These are phyloP conservation scores for Diplodus puntazzo DNA, from an alignment of 2,797 vertebrate species.

Conservation along the genomic window DNA sequence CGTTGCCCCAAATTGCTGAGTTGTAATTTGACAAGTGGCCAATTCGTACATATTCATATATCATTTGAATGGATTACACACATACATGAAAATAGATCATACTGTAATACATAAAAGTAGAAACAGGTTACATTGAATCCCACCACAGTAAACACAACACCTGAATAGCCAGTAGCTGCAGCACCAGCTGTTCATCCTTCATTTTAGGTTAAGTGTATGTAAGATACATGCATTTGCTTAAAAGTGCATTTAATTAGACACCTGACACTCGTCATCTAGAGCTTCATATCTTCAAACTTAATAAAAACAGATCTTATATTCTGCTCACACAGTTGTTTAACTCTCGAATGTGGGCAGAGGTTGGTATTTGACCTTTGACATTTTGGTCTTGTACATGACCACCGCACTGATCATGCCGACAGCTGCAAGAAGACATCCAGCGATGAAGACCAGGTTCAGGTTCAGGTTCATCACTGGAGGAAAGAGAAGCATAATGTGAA, in stretches of 20 bases:
- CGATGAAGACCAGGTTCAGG: constrained; percentile 73
- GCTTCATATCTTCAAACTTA: too few species aligned
- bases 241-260: too few species aligned
- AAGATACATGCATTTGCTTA: too few species aligned
- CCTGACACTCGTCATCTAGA: too few species aligned
- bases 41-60: too few species aligned
- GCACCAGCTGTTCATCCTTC: not conserved
- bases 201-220: not conserved
- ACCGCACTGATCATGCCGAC: constrained; percentile 66
- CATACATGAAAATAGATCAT: not conserved
- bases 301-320: too few species aligned
- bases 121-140: not conserved
- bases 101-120: not conserved
- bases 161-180: not conserved
- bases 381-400: constrained; percentile 61
- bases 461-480: constrained; percentile 64
- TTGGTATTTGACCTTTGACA: constrained; percentile 64
- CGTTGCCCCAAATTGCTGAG: too few species aligned
- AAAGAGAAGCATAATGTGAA: constrained; percentile 2
- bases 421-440: constrained; percentile 68
- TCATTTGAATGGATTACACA: too few species aligned
- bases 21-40: too few species aligned
- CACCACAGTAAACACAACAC: not conserved
- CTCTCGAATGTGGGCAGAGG: constrained; percentile 42
- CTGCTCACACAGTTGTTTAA: too few species aligned